Percentiles rank a stretch among this genome's conserved stretches.
Evolutionary conservation across 2,113 vertebrate genomes (phyloP).

Genomic region (Eidolon helvum): DNA sequence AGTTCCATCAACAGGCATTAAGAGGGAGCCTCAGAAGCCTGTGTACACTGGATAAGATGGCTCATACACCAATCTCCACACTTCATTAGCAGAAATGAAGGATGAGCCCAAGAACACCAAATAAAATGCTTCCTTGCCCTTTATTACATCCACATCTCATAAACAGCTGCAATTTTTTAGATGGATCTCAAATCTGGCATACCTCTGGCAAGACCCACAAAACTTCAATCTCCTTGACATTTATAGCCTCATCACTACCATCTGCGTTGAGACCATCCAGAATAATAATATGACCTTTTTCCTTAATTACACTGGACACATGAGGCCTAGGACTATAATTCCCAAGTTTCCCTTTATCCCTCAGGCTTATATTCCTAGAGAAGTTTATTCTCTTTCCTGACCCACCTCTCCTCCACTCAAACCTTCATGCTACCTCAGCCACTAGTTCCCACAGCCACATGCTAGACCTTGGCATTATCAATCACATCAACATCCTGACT

Average conservation of each 20-base stretch:
- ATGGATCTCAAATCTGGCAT: neutral
- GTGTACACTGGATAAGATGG: neutral
- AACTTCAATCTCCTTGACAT: neutral
- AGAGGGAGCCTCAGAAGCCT: neutral
- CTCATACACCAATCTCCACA: neutral
- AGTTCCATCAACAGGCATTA: neutral
- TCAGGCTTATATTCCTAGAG: neutral
- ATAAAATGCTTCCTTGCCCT: neutral
- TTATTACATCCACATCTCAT: neutral
- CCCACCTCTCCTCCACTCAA: neutral
- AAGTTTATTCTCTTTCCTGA: neutral
- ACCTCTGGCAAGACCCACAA: neutral
- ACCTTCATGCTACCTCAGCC: neutral
- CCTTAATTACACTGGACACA: neutral
- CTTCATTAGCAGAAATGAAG: neutral
- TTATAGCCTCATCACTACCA: neutral
- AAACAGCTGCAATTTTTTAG: neutral
- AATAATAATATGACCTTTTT: neutral
- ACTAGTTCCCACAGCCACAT: neutral
- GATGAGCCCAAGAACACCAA: neutral
- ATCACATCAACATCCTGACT: neutral
- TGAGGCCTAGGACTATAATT: neutral
- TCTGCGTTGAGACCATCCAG: neutral
- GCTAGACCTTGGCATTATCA: neutral
- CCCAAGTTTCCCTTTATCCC: neutral